Conservation (phyloP, 2,797 vertebrate genomes). For the Danio jaintianensis region DNA sequence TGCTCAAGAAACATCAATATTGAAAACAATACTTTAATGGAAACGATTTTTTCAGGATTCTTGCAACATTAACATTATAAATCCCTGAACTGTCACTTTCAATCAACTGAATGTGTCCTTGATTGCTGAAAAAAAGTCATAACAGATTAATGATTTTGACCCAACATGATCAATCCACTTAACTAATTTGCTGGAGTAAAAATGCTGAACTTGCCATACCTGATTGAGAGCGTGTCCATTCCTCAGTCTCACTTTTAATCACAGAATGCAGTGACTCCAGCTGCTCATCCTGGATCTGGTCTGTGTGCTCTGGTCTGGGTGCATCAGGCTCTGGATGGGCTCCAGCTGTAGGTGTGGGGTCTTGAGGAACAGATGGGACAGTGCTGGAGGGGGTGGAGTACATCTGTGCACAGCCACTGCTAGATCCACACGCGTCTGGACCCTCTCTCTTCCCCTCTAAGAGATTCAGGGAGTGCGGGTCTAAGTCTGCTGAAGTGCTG, state of each 20-base stretch:
- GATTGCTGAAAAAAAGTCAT: not conserved
- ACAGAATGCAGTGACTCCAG: constrained; percentile 58
- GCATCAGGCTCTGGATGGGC: constrained; percentile 58
- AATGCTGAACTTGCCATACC: constrained; percentile 62
- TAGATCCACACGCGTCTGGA: constrained; percentile 60
- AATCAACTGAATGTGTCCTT: not conserved
- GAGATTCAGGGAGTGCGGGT: constrained; percentile 54
- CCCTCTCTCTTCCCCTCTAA: constrained; percentile 63
- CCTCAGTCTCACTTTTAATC: constrained; percentile 68
- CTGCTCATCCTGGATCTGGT: constrained; percentile 53
- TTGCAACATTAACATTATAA: not conserved
- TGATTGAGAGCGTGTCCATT: constrained; percentile 65
- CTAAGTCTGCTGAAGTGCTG: constrained; percentile 57
- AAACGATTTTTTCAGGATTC: not conserved
- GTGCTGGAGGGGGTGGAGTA: constrained; percentile 62
- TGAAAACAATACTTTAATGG: not conserved
- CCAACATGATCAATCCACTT: not conserved
- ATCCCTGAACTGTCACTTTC: not conserved
- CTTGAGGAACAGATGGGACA: constrained; percentile 58
- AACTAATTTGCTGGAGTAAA: not conserved
- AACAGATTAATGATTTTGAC: not conserved
- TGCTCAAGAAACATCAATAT: not conserved
- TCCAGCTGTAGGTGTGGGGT: constrained; percentile 54
- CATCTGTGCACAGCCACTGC: constrained; percentile 58
- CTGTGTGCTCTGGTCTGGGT: constrained; percentile 49